A percentile compares a stretch with the other conserved stretches of the same genome.
Evolutionary conservation across 1,140 invertebrate species (phyloP).

Genomic region (Laupala kohalensis): DNA sequence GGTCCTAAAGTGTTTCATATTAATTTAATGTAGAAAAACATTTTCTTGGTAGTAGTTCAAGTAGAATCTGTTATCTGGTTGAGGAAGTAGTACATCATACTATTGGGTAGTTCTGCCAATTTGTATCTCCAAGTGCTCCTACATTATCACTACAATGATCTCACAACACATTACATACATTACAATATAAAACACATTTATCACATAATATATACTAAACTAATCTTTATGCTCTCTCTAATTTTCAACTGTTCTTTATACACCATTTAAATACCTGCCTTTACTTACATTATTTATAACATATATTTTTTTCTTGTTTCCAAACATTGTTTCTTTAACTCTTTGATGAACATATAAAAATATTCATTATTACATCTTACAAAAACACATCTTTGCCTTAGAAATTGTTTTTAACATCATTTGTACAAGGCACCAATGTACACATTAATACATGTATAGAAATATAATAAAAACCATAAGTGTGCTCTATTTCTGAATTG

Average conservation of each 20-base stretch:
- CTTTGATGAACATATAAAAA: conserved; percentile 14
- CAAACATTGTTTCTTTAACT: conserved; percentile 10
- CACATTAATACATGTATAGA: conserved; percentile 13
- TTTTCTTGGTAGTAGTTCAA: too few relatives aligned
- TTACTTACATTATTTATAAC: conserved; percentile 4
- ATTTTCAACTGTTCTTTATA: conserved; percentile 6
- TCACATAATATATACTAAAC: conserved; percentile 6
- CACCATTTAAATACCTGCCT: conserved; percentile 8
- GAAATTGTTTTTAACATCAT: conserved; percentile 14
- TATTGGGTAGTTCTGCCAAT: too few relatives aligned
- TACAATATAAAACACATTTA: conserved; percentile 9
- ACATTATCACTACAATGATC: neutral
- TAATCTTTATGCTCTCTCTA: conserved; percentile 6
- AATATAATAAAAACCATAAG: conserved; percentile 9
- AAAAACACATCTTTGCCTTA: conserved; percentile 14
- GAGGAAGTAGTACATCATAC: too few relatives aligned
- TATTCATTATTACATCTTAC: conserved; percentile 12
- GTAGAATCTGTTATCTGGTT: too few relatives aligned
- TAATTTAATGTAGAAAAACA: too few relatives aligned
- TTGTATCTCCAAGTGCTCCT: neutral
- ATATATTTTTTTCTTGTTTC: conserved; percentile 3
- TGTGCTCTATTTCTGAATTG: conserved; percentile 1
- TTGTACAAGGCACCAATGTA: conserved; percentile 15
- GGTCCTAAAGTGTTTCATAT: too few relatives aligned
- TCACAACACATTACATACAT: conserved; percentile 8